Evolutionary conservation across 2,888 invertebrate genomes (phyloP), one percentile per base, ranked within the genome.

Genomic region (Tortrix viridana): DNA sequence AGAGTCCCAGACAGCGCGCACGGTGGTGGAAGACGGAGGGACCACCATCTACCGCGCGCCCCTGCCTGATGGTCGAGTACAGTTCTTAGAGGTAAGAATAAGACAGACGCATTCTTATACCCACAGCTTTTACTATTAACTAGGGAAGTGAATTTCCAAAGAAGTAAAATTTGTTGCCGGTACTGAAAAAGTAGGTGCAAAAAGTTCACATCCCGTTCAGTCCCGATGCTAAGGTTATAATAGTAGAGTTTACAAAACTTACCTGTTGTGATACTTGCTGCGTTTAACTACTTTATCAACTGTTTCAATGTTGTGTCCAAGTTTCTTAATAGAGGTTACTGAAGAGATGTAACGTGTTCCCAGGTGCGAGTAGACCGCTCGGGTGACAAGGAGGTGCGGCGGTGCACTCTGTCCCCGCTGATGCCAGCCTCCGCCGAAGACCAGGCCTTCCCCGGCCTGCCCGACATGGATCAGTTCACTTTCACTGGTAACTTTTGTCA

Each of bases 401-500:
- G 81, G 50, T 88, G 88, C 74, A 70, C 71, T 3, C 70, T 74
- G 57, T 67, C 75, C 32, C 48, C 67, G 14, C 72, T 79, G 26
- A 72, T 69, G 46, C 68, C 68, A 47, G 67, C 68, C 44, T 2
- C 72, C 3, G 62, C 76, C 26, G 70, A 53, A 0, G 82, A 84
- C 72, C 77, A 74, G 52, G 67, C 75, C 14, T 77, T 75, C 50
- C 85, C 88, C 26, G 86, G 74, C 6, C 74, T 89, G 67, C 89
- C 89, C 0, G 80, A 85, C 66, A 70, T 82, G 41, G 70, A 71
- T 1, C 69, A 68, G 14, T 89, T 89, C 69, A 60, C 71, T 2
- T 89, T 88, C 66, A 78, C 73, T 12, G 87, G 89, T 88, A 53
- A 52, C n/a, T n/a, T n/a, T n/a, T n/a, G n/a, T n/a, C n/a, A n/a